Evolutionary conservation across 2,113 vertebrate genomes (phyloP), one percentile per base, ranked within the genome.

Genomic region (Peromyscus polionotus): DNA sequence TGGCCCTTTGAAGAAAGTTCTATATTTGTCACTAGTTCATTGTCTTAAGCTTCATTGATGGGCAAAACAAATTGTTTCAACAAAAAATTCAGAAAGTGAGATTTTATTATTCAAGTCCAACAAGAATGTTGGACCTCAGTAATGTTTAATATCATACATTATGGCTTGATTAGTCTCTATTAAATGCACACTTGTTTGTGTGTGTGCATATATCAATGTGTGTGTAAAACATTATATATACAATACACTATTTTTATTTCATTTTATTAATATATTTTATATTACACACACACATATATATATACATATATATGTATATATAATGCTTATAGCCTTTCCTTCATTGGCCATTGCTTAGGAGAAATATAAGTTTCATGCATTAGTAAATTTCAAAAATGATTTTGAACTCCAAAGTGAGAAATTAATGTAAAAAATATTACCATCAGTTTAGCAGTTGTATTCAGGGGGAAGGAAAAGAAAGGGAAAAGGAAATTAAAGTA

Each of bases 21-120:
- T 67, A 54, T 26, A 91, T 65, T 24, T 75, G 81, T 91, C 26
- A 63, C 8, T 5, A 85, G 33, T 12, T 57, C 51, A 85, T 87
- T 57, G 42, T 68, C 10, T 75, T n/a, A 81, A 83, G 9, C 9
- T 88, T 76, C 28, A 72, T 36, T 77, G 9, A 91, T 28, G 31
- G 20, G 61, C 0, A 70, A 51, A 84, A 24, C 3, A 77, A 77
- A 75, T 77, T 73, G 9, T 2, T 95, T 7, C 84, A 88, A 9
- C 85, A 42, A 95, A 59, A 95, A 39, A 57, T 45, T 95, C 45
- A 93, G 39, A 92, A 36, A 65, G 7, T 83, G 24, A 57, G 26
- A 67, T 88, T 36, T 45, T 90, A 2, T 72, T 83, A 45, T 86
- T 90, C 8, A 92, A 75, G 73, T 26, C 3, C 20, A 68, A 28